Evolutionary conservation across 2,888 invertebrate genomes (phyloP).

Genomic region (Spicauda simplicius): DNA sequence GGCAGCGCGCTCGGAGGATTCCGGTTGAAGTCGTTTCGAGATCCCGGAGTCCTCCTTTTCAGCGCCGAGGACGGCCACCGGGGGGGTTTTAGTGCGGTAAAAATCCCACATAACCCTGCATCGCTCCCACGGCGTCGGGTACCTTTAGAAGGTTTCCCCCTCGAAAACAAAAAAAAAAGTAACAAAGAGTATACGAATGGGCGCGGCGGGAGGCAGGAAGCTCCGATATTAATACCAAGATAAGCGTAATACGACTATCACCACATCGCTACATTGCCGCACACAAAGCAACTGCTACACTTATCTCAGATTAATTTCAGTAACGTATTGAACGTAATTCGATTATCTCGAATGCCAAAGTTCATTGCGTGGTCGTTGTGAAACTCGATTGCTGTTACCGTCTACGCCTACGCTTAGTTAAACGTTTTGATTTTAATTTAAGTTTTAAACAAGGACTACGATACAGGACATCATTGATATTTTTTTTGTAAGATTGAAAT

Average conservation of each 20-base stretch:
- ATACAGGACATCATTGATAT: too few relatives aligned
- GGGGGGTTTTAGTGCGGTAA: too few relatives aligned
- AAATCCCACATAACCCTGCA: too few relatives aligned
- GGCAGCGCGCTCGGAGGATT: too few relatives aligned
- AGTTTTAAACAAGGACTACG: background rate
- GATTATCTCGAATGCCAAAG: slow-evolving; percentile 65
- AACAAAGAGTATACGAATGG: slow-evolving; percentile 27
- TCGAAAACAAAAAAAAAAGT: too few relatives aligned
- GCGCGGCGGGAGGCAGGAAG: slow-evolving; percentile 58
- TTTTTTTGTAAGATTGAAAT: too few relatives aligned
- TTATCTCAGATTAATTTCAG: slow-evolving; percentile 55
- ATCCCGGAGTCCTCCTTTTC: too few relatives aligned
- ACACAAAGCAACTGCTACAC: slow-evolving; percentile 33
- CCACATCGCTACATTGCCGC: slow-evolving; percentile 59
- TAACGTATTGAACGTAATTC: slow-evolving; percentile 61
- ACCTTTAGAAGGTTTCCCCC: too few relatives aligned
- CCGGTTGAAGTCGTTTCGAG: too few relatives aligned
- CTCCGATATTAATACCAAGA: slow-evolving; percentile 56
- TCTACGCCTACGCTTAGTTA: slow-evolving; percentile 10
- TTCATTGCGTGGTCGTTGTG: slow-evolving; percentile 49
- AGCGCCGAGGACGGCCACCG: too few relatives aligned
- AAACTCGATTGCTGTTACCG: slow-evolving; percentile 3
- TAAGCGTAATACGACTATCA: slow-evolving; percentile 60
- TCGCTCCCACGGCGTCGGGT: too few relatives aligned
- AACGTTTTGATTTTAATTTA: background rate